These are phyloP conservation scores for Telmatochromis brichardi DNA, from an alignment of 2,113 vertebrate species.

Conservation along the genomic window DNA sequence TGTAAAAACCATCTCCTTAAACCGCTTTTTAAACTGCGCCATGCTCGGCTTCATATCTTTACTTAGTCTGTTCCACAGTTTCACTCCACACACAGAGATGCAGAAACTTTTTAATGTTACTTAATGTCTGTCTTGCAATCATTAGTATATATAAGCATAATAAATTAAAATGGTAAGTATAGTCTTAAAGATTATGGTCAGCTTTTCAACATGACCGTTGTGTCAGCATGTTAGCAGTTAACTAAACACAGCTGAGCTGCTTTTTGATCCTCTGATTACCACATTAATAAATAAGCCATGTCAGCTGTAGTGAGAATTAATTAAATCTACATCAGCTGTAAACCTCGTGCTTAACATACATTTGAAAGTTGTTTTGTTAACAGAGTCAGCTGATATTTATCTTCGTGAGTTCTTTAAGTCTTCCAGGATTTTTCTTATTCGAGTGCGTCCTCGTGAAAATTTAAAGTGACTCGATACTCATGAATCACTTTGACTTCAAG, in stretches of 20 bases:
- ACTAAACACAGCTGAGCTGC: not conserved
- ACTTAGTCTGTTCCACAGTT: too few species aligned
- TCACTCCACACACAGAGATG: too few species aligned
- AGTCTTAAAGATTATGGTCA: not conserved
- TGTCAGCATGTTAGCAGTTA: not conserved
- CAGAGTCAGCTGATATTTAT: not conserved
- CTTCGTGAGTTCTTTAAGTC: too few species aligned
- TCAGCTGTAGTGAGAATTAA: not conserved
- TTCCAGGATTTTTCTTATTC: not conserved
- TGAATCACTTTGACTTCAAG: not conserved
- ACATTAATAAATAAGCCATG: accelerated
- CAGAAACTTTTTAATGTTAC: accelerated
- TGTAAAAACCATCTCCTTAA: too few species aligned
- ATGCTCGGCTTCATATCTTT: too few species aligned
- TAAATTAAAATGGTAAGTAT: not conserved
- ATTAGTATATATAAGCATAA: not conserved
- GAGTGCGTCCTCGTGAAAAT: not conserved
- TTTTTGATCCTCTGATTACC: not conserved
- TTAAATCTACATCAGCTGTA: not conserved
- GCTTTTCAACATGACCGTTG: not conserved
- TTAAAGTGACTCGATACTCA: not conserved
- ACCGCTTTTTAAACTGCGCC: accelerated
- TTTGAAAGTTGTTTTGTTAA: not conserved
- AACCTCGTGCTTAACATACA: not conserved
- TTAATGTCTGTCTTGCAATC: not conserved